Evolutionary conservation across 2,113 vertebrate genomes (phyloP), one percentile per base, ranked within the genome.

Genomic region (Reinhardtius hippoglossoides): DNA sequence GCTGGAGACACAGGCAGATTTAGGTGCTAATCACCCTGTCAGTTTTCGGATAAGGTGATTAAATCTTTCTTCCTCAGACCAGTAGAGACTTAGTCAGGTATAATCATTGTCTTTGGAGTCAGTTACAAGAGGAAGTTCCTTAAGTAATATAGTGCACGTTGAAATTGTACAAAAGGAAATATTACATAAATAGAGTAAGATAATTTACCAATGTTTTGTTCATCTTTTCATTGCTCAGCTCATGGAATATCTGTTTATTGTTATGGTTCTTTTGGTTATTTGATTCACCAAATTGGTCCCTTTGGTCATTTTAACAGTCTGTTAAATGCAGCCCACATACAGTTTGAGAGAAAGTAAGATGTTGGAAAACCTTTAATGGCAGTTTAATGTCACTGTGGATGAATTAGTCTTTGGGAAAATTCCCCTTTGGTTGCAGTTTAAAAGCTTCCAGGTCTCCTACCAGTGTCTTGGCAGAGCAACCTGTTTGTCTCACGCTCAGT

Each of bases 391-490:
- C 81, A 85, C 73, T 74, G 65, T 74, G 83, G 81, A 91, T 74
- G 46, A 83, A 64, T 87, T 74, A 82, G 40, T 75, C 58, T 66
- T 78, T 85, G 57, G 63, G 71, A 91, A 81, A 88, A 90, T 90
- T 88, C 89, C 91, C 86, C 88, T 87, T 89, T 80, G 84, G 80
- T 90, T 73, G 64, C 54, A 71, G 58, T 89, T 87, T 84, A 85
- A 83, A 87, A 75, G 85, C 82, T 88, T 88, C 74, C 80, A 58
- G n/a, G 50, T 82, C 72, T 80, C 73, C 74, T 78, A 50, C 84
- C 80, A 81, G 76, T 65, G 35, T 82, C 63, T 86, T 92, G 88
- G 87, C 87, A 88, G 87, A 16, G 5, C 2, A 3, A 27, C 37
- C 64, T 76, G 69, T 89, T 90, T 85, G 73, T 90, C 67, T 90